Evolutionary conservation across 2,888 invertebrate species (phyloP).

Genomic region (Pseudoips prasinana): DNA sequence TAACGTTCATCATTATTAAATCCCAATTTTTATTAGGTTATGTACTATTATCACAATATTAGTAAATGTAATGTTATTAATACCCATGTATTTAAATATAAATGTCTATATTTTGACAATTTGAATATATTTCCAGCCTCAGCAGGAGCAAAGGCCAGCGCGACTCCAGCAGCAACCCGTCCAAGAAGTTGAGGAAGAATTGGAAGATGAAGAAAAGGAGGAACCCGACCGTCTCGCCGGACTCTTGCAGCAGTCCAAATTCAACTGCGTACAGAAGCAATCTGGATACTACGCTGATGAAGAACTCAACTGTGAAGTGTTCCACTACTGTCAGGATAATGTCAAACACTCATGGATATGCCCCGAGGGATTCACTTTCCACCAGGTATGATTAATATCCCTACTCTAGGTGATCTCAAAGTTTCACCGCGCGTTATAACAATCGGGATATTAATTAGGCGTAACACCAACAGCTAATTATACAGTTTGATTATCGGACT

Average conservation of each 20-base stretch:
- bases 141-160: slow-evolving; percentile 56
- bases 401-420: slow-evolving; percentile 1
- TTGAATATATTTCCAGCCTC: slow-evolving; percentile 36
- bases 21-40: too few relatives aligned
- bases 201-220: slow-evolving; percentile 89
- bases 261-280: slow-evolving; percentile 89
- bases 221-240: slow-evolving; percentile 92
- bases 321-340: slow-evolving; percentile 96
- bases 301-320: slow-evolving; percentile 93
- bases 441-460: too few relatives aligned
- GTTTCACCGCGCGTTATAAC: too few relatives aligned
- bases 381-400: slow-evolving; percentile 82
- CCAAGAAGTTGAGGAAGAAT: slow-evolving; percentile 68
- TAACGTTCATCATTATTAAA: too few relatives aligned
- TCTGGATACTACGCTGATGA: slow-evolving; percentile 96
- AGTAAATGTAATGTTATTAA: too few relatives aligned
- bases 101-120: too few relatives aligned
- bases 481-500: too few relatives aligned
- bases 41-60: too few relatives aligned
- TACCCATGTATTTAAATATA: too few relatives aligned
- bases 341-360: slow-evolving; percentile 96
- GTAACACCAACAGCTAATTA: too few relatives aligned
- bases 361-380: slow-evolving; percentile 94
- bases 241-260: slow-evolving; percentile 91
- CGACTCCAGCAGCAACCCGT: slow-evolving; percentile 55